Conservation (phyloP, 1,140 invertebrate genomes). For the Hirudo medicinalis region DNA sequence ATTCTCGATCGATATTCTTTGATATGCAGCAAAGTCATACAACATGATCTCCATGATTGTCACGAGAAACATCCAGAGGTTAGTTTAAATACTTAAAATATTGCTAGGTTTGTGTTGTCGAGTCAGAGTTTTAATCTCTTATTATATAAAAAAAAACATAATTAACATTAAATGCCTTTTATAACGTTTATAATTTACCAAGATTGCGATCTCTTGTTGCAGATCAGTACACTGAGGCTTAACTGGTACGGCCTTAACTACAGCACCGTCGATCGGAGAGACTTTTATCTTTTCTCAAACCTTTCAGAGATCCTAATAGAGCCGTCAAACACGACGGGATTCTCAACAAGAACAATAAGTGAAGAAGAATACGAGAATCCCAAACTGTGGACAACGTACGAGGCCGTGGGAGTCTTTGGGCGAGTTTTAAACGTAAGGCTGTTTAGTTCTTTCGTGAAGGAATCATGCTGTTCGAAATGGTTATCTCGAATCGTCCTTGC, state of each 20-base stretch:
- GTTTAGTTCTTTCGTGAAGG: conserved; percentile 4
- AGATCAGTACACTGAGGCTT: not conserved
- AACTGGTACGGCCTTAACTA: conserved; percentile 4
- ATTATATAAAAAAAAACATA: too few relatives aligned
- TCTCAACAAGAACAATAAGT: not conserved
- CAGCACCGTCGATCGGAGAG: not conserved
- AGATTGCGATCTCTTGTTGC: not conserved
- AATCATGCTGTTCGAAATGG: conserved; percentile 3
- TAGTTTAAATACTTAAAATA: too few relatives aligned
- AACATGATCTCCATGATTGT: too few relatives aligned
- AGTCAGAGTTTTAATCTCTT: too few relatives aligned
- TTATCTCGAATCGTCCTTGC: not conserved
- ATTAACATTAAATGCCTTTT: not conserved
- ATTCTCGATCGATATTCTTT: too few relatives aligned
- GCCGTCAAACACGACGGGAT: not conserved
- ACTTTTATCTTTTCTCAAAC: not conserved
- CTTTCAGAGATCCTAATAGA: not conserved
- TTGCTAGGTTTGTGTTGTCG: too few relatives aligned
- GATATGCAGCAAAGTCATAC: too few relatives aligned
- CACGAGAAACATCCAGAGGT: too few relatives aligned
- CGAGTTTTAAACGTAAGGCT: not conserved
- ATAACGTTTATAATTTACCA: not conserved
- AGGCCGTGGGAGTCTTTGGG: not conserved
- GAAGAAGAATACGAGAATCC: conserved; percentile 1
- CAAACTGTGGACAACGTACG: not conserved